Evolutionary conservation across 1,140 invertebrate genomes (phyloP).

Genomic region (Trinorchestia longiramus): DNA sequence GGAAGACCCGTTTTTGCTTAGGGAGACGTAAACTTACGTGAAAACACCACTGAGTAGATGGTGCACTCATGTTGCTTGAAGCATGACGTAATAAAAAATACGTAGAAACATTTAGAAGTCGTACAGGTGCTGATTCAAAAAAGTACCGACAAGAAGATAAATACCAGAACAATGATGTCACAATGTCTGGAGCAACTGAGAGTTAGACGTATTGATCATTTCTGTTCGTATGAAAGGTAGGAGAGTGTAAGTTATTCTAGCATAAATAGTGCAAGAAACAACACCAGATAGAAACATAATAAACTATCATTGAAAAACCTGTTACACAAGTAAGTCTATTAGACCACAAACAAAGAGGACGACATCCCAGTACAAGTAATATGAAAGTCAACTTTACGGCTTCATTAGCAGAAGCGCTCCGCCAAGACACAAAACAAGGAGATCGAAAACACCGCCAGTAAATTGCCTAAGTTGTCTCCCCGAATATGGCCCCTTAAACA

Average conservation of each 20-base stretch:
- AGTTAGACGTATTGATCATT: not conserved
- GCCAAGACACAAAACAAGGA: not conserved
- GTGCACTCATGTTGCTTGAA: not conserved
- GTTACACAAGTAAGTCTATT: not conserved
- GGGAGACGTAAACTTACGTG: not conserved
- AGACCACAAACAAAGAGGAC: not conserved
- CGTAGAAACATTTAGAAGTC: not conserved
- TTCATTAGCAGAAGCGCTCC: not conserved
- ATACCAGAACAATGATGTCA: not conserved
- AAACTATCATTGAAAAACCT: not conserved
- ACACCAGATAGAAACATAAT: not conserved
- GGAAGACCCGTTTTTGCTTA: not conserved
- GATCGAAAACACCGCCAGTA: slow-evolving; percentile 21
- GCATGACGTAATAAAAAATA: not conserved
- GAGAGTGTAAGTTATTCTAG: not conserved
- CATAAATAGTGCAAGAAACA: not conserved
- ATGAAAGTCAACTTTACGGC: not conserved
- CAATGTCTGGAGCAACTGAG: not conserved
- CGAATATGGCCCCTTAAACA: not conserved
- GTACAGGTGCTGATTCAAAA: not conserved
- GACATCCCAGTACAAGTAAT: not conserved
- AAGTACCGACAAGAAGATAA: not conserved
- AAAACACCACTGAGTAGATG: not conserved
- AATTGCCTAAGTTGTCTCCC: not conserved
- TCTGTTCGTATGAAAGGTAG: not conserved